Conservation (phyloP, 2,888 invertebrate species). For the Macrophya alboannulata region DNA sequence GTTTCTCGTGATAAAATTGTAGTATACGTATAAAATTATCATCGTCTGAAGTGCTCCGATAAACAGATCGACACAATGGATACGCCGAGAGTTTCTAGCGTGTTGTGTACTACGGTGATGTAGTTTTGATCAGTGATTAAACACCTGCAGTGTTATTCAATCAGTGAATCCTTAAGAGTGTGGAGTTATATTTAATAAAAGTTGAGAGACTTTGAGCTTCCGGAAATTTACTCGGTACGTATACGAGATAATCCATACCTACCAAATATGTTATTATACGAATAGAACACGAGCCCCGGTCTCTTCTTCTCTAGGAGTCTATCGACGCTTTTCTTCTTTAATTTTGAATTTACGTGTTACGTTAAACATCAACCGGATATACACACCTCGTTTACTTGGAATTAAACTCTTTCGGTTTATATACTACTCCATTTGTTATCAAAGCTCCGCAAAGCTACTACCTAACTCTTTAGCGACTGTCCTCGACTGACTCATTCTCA, state of each 20-base stretch:
- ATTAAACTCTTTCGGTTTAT: background rate
- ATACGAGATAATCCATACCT: background rate
- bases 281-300: background rate
- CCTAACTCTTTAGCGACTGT: conserved; percentile 36
- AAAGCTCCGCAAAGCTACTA: background rate
- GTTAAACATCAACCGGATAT: background rate
- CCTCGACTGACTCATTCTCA: conserved; percentile 44
- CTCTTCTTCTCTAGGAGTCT: background rate
- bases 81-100: background rate
- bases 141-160: background rate
- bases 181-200: background rate
- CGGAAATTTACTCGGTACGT: conserved; percentile 6
- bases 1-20: background rate
- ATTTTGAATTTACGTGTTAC: background rate
- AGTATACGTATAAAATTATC: background rate
- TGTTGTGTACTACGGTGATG: background rate
- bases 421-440: background rate
- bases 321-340: background rate
- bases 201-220: background rate
- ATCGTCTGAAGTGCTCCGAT: background rate
- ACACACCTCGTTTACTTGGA: background rate
- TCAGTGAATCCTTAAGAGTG: conserved; percentile 5
- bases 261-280: background rate
- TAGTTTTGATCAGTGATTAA: background rate
- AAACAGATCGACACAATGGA: conserved; percentile 18